A percentile compares a stretch with the other conserved stretches of the same genome.
phyloP scores from a whole-genome alignment of 2,888 invertebrate genomes.

The Polydrusus tereticollis region DNA sequence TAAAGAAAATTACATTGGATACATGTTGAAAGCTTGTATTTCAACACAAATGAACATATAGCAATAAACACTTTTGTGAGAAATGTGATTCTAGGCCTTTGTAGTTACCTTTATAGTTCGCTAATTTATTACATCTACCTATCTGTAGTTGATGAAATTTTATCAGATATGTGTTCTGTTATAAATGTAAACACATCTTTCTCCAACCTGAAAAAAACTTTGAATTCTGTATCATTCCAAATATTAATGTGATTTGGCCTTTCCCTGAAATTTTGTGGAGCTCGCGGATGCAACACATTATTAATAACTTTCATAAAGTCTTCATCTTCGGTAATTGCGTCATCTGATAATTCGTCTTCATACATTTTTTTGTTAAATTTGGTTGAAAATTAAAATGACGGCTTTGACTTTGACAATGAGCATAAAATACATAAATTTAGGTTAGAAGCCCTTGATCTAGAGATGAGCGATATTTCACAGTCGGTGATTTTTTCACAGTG shows the following conservation, averaged over 20 bases:
- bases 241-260: conserved; percentile 22
- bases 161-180: too few relatives aligned
- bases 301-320: neutral
- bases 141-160: too few relatives aligned
- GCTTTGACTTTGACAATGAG: too few relatives aligned
- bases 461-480: too few relatives aligned
- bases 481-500: too few relatives aligned
- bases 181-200: neutral
- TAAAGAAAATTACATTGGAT: neutral
- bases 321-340: neutral
- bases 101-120: too few relatives aligned
- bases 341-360: neutral
- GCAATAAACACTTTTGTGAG: too few relatives aligned
- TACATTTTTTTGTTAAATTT: neutral
- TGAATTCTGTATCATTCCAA: conserved; percentile 19
- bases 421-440: too few relatives aligned
- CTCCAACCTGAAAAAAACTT: neutral
- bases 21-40: conserved; percentile 16
- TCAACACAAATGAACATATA: conserved; percentile 26
- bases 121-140: too few relatives aligned
- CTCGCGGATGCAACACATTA: neutral
- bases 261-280: conserved; percentile 11
- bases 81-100: too few relatives aligned
- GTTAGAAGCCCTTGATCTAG: too few relatives aligned
- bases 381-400: neutral